Percentiles rank a stretch among this genome's conserved stretches.
These are phyloP conservation scores for Rhopilema esculentum DNA, from an alignment of 30 jellyfish, hydroid and myxozoan genomes.

Conservation along the genomic window DNA sequence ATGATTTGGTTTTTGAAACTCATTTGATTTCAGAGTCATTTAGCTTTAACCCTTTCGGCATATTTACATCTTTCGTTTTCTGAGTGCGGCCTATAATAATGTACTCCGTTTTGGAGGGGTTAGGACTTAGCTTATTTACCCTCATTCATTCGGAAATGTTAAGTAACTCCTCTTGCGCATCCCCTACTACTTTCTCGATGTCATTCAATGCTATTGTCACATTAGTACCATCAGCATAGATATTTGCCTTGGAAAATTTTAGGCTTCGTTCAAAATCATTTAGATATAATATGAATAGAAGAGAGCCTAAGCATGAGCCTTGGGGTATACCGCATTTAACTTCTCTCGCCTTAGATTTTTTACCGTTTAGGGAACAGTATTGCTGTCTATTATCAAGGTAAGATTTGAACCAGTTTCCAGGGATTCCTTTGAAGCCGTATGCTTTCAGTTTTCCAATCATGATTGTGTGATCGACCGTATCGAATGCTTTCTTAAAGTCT, in stretches of 20 bases:
- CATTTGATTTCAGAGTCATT: no score
- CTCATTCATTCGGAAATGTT: constrained; percentile 4
- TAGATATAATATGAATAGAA: constrained; percentile 7
- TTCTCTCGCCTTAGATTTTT: background rate
- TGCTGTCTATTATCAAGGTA: constrained; percentile 36
- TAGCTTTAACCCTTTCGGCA: no score
- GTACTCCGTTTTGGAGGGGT: no score
- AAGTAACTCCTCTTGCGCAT: constrained; percentile 2
- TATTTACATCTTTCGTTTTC: no score
- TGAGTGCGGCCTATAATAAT: no score
- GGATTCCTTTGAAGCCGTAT: constrained; percentile 41
- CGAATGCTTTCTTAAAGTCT: constrained; percentile 57
- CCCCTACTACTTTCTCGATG: background rate
- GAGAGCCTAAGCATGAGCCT: constrained; percentile 33
- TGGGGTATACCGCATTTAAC: no score
- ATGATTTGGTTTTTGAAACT: no score
- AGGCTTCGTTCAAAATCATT: constrained; percentile 17
- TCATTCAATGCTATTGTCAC: no score
- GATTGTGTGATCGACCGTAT: constrained; percentile 37
- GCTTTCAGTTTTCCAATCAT: constrained; percentile 22
- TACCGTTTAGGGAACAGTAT: constrained; percentile 12
- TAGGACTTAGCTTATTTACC: no score
- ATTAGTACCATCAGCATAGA: constrained; percentile 19
- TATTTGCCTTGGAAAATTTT: background rate
- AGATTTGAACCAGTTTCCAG: constrained; percentile 27